Evolutionary conservation across 2,113 vertebrate species (phyloP), one percentile per base, ranked within the genome.

Genomic region (Pachypanchax playfairii): DNA sequence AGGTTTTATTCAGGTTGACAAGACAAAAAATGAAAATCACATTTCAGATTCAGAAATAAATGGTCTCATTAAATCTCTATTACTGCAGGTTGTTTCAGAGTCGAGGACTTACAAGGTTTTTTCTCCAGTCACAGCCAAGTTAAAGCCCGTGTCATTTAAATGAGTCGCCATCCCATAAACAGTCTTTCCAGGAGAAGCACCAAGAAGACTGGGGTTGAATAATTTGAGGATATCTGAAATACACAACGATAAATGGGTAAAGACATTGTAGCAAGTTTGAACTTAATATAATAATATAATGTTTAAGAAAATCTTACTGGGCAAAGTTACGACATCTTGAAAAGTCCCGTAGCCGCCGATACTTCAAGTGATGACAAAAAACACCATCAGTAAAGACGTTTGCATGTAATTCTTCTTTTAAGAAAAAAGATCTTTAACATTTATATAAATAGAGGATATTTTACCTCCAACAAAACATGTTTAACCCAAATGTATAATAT

Each of bases 81-180:
- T 6, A 1, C 13, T 15, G 13, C 22, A 25, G 9, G 10, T 42
- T 18, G 3, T 28, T 18, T 1, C 15, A 26, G 22, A 1, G 41
- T 25, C 6, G 21, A 38, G 25, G 14, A 38, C 83, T 83, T 83
- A 94, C 93, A 86, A 89, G 20, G 93, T 92, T 85, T 93, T 93
- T 65, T 92, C 90, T 86, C 93, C 93, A 0, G 91, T 92, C 53
- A 92, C 88, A 1, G 93, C 92, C 79, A 94, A 82, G 71, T 94
- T 93, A 52, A 94, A 91, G 36, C 93, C 93, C 0, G 92, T 91
- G 12, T 92, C 87, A 4, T 84, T 88, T 70, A 92, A 68, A 1
- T 88, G 79, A 28, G 85, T 84, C 11, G 90, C 78, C 76, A 77
- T 86, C 21, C 91, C 89, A 1, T 91, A 84, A 1, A 92, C 48